These are phyloP conservation scores for Catamblyrhynchus diadema DNA, from an alignment of 2,797 vertebrate species.

Conservation along the genomic window DNA sequence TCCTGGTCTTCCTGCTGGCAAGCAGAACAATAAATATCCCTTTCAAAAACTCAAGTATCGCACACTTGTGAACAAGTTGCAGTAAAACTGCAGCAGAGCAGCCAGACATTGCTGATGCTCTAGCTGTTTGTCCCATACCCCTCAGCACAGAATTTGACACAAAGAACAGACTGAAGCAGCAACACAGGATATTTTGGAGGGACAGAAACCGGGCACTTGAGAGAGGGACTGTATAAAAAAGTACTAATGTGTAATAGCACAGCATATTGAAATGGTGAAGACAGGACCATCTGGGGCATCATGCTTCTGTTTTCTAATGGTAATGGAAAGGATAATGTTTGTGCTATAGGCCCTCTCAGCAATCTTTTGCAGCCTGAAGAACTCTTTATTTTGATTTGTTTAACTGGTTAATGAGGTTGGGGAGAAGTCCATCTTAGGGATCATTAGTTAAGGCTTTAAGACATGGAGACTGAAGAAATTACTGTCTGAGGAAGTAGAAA, in stretches of 20 bases:
- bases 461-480: constrained; percentile 32
- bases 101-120: neutral
- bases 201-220: neutral
- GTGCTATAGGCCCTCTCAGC: constrained; percentile 17
- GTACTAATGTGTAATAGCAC: neutral
- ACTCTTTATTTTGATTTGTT: constrained; percentile 61
- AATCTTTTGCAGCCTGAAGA: constrained; percentile 44
- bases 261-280: neutral
- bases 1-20: neutral
- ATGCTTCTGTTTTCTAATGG: neutral
- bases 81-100: neutral
- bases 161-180: neutral
- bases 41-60: neutral
- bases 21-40: neutral
- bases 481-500: constrained; percentile 15
- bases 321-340: constrained; percentile 43
- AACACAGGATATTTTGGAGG: rapidly evolving
- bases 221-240: neutral
- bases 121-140: neutral
- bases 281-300: neutral
- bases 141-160: neutral
- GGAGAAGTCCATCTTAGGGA: constrained; percentile 53
- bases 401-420: constrained; percentile 62
- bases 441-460: constrained; percentile 61
- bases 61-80: neutral